Conservation (phyloP, 2,888 invertebrate species). For the Hypolimnas misippus region DNA sequence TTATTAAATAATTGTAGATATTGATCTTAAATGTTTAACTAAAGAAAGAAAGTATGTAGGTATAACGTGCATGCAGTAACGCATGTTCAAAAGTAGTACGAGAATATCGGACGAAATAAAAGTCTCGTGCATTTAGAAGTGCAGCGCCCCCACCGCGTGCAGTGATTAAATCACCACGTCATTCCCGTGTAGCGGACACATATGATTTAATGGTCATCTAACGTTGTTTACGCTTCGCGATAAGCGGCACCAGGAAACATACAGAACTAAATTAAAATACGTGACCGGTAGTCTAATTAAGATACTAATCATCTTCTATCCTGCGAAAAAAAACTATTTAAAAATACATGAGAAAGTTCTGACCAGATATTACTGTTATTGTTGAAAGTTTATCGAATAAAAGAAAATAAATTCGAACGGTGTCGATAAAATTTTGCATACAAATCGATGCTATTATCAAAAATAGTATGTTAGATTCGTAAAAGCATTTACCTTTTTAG, state of each 20-base stretch:
- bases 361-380: not conserved
- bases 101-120: conserved; percentile 1
- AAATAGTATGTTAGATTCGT: not conserved
- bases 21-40: too few relatives aligned
- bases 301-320: conserved; percentile 7
- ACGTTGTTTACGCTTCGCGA: conserved; percentile 68
- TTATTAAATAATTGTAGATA: too few relatives aligned
- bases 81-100: not conserved
- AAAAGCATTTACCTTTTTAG: conserved; percentile 3
- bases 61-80: not conserved
- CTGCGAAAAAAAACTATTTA: conserved; percentile 4
- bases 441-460: not conserved
- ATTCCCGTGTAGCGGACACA: conserved; percentile 63
- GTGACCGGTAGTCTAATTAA: conserved; percentile 29
- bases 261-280: conserved; percentile 40
- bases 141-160: conserved; percentile 34
- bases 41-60: not conserved
- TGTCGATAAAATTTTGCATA: not conserved
- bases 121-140: conserved; percentile 24
- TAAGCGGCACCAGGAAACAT: conserved; percentile 64
- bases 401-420: not conserved
- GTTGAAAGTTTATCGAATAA: not conserved
- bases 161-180: conserved; percentile 51
- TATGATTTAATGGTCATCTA: conserved; percentile 72
- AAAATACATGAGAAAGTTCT: not conserved